Conservation (phyloP, 1,140 invertebrate genomes). For the Drosophila pallidifrons region DNA sequence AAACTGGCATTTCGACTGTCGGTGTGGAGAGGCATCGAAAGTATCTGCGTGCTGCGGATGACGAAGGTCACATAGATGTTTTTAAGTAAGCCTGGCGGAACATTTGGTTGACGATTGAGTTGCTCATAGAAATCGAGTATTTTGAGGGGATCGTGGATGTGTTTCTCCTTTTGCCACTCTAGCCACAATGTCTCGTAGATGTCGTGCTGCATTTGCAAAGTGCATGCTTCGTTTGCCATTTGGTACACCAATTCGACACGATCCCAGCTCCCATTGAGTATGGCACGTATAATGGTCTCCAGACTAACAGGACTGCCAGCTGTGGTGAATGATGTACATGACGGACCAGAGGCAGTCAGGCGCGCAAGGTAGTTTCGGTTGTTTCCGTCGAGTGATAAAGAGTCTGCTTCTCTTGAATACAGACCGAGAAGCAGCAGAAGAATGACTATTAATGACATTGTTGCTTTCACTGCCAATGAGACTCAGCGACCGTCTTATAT, state of each 20-base stretch:
- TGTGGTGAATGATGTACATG: neutral
- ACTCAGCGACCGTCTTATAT: slow-evolving; percentile 42
- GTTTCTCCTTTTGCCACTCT: slow-evolving; percentile 61
- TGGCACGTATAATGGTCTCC: slow-evolving; percentile 55
- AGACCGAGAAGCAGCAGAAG: slow-evolving; percentile 34
- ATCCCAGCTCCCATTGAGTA: slow-evolving; percentile 57
- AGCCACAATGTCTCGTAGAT: slow-evolving; percentile 54
- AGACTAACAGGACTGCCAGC: neutral
- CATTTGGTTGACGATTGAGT: slow-evolving; percentile 31
- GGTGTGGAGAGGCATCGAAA: slow-evolving; percentile 65
- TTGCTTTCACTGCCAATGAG: slow-evolving; percentile 4
- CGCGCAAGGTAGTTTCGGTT: slow-evolving; percentile 24
- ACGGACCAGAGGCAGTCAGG: slow-evolving; percentile 34
- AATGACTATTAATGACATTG: slow-evolving; percentile 9
- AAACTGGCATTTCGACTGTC: slow-evolving; percentile 45
- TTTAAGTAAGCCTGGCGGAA: slow-evolving; percentile 31
- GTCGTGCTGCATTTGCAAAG: slow-evolving; percentile 5
- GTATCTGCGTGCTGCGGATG: slow-evolving; percentile 55
- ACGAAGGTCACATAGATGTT: slow-evolving; percentile 43
- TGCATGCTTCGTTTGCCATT: neutral
- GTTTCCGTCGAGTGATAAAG: slow-evolving; percentile 1
- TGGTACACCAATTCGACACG: slow-evolving; percentile 10
- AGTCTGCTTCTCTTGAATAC: neutral
- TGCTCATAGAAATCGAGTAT: slow-evolving; percentile 58
- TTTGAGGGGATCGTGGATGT: slow-evolving; percentile 56